These are phyloP conservation scores for Drosophila mimetica DNA, from an alignment of 2,888 invertebrate species.

Conservation along the genomic window DNA sequence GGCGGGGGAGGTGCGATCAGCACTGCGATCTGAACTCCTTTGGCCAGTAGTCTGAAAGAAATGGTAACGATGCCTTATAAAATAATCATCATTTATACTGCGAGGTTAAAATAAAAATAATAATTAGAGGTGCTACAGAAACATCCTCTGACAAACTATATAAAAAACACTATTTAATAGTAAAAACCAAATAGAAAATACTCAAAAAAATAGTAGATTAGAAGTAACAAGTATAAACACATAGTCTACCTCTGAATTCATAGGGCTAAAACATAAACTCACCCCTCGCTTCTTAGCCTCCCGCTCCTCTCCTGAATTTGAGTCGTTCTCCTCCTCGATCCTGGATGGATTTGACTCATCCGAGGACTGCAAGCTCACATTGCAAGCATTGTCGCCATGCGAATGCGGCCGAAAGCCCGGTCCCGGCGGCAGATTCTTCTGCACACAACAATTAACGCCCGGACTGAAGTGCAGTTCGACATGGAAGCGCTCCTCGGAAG, in stretches of 20 bases:
- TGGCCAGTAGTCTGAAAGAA: neutral
- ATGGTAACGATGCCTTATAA: neutral
- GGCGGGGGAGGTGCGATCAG: conserved; percentile 27
- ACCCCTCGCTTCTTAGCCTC: conserved; percentile 66
- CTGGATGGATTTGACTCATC: conserved; percentile 88
- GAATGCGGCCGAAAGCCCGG: conserved; percentile 97
- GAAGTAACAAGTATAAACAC: no score
- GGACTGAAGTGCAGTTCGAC: conserved; percentile 99
- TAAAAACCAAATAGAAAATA: no score
- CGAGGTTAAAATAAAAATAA: no score
- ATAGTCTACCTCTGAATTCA: no score
- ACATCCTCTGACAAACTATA: no score
- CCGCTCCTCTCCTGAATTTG: conserved; percentile 81
- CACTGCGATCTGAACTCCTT: conserved; percentile 8
- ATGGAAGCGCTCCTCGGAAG: conserved; percentile 97
- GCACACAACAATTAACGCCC: conserved; percentile 97
- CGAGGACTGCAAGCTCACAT: conserved; percentile 85
- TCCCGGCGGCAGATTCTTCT: conserved; percentile 96
- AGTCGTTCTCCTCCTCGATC: conserved; percentile 90
- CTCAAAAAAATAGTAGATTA: no score
- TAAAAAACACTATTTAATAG: no score
- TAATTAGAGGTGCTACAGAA: no score
- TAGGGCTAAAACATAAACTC: no score
- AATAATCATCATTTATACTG: no score
- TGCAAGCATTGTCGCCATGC: conserved; percentile 89